Evolutionary conservation across 2,888 invertebrate species (phyloP).

Genomic region (Conomelus anceps): DNA sequence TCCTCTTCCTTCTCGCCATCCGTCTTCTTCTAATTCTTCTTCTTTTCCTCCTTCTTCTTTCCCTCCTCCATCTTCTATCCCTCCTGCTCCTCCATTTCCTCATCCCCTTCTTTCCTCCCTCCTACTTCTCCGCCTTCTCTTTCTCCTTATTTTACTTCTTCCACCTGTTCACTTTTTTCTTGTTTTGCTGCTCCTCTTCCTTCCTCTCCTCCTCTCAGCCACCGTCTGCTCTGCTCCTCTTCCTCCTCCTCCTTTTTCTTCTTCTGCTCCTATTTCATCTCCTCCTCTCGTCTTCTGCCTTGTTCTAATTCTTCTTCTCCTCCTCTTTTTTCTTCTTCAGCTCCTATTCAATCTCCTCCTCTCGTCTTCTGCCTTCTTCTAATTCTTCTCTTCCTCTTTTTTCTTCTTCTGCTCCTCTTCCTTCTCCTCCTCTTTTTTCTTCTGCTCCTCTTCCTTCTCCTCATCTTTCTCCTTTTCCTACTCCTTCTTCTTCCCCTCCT

Average conservation of each 20-base stretch:
- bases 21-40: background rate
- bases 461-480: background rate
- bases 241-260: no score
- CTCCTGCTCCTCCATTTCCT: no score
- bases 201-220: no score
- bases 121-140: no score
- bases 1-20: background rate
- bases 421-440: background rate
- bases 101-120: no score
- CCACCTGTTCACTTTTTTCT: no score
- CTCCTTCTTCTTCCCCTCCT: background rate
- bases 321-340: background rate
- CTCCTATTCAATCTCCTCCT: background rate
- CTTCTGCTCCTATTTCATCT: no score
- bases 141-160: no score
- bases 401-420: background rate
- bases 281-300: no score
- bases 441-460: background rate
- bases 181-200: no score
- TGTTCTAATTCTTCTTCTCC: background rate
- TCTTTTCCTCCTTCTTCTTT: background rate
- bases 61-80: background rate
- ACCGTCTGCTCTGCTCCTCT: no score
- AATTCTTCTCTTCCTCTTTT: background rate
- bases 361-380: background rate